A percentile compares a stretch with the other conserved stretches of the same genome.
phyloP scores from a whole-genome alignment of 2,113 vertebrate genomes.

The Charadrius vociferus region DNA sequence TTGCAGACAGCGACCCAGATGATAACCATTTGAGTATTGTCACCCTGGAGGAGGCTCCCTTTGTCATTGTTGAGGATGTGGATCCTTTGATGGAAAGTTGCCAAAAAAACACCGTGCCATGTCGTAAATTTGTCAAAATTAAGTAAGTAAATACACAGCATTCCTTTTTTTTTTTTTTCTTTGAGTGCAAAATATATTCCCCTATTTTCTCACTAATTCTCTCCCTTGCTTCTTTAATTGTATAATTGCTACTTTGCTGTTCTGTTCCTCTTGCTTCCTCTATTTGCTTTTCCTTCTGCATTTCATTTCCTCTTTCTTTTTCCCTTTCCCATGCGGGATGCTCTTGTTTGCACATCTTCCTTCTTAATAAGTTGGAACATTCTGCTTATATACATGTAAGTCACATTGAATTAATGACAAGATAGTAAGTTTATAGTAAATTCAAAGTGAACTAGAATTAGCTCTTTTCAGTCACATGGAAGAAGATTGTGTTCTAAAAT shows the following conservation, averaged over 20 bases:
- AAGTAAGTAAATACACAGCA: conserved; percentile 79
- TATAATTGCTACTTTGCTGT: not conserved
- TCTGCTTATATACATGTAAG: not conserved
- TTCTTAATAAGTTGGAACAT: not conserved
- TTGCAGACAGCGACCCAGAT: conserved; percentile 88
- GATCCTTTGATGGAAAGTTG: conserved; percentile 94
- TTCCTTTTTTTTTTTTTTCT: not conserved
- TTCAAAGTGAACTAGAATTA: not conserved
- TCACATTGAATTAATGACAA: not conserved
- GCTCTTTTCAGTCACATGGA: not conserved
- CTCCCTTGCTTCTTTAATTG: not conserved
- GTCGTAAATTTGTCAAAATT: conserved; percentile 91
- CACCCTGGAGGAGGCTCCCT: conserved; percentile 97
- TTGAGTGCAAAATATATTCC: not conserved
- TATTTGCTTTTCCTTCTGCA: not conserved
- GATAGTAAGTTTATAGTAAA: not conserved
- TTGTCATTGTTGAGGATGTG: conserved; percentile 96
- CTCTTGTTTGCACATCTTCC: not conserved
- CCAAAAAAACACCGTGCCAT: conserved; percentile 95
- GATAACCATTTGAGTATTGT: conserved; percentile 97
- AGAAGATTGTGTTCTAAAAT: not conserved
- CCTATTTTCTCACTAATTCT: not conserved
- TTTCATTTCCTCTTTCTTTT: not conserved
- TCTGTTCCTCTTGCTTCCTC: not conserved
- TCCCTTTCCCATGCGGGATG: not conserved